Percentiles rank a stretch among this genome's conserved stretches.
Conservation (phyloP, 2,797 vertebrate species). For the Liasis olivaceus region DNA sequence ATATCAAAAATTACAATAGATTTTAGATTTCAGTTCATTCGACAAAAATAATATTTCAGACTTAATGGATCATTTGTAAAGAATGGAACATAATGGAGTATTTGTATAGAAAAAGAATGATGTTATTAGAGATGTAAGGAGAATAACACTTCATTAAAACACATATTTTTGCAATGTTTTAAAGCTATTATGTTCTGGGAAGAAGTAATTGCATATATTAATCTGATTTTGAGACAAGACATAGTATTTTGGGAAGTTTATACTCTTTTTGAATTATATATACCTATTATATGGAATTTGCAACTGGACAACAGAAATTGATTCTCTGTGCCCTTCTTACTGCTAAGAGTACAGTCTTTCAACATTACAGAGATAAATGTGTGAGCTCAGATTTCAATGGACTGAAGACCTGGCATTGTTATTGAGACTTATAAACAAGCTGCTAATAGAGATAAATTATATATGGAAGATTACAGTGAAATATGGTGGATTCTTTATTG, state of each 20-base stretch:
- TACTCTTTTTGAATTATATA: background rate
- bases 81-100: background rate
- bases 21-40: background rate
- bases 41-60: background rate
- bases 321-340: background rate
- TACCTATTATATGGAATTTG: background rate
- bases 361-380: background rate
- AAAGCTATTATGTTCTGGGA: background rate
- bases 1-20: background rate
- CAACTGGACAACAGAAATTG: background rate
- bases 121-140: background rate
- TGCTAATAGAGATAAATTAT: background rate
- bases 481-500: background rate
- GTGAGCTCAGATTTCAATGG: background rate
- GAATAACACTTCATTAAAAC: background rate
- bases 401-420: background rate
- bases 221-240: background rate
- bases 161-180: background rate
- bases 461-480: background rate
- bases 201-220: background rate
- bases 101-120: background rate
- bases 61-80: background rate
- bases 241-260: background rate
- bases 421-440: background rate
- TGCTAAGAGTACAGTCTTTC: background rate